Conservation (phyloP, 1,140 invertebrate genomes). For the Cryptotermes secundus region DNA sequence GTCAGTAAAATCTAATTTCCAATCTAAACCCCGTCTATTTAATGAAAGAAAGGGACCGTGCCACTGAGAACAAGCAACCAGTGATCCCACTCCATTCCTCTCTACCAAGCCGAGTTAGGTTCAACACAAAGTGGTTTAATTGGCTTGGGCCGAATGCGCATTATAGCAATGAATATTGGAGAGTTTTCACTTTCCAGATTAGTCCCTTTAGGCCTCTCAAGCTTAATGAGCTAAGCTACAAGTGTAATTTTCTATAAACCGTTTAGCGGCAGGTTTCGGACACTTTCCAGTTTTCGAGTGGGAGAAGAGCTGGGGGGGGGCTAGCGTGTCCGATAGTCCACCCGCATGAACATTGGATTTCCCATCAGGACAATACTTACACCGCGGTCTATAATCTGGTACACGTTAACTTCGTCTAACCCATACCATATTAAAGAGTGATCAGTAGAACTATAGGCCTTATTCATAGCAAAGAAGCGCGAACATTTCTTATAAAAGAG, state of each 20-base stretch:
- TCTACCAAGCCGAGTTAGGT: neutral
- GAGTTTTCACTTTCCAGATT: constrained; percentile 13
- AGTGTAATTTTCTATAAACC: neutral
- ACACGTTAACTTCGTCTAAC: neutral
- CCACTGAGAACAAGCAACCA: neutral
- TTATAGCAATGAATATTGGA: neutral
- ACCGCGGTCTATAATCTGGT: neutral
- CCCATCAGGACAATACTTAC: neutral
- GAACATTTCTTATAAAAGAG: too few species aligned
- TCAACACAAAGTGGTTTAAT: neutral
- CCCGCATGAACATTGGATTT: neutral
- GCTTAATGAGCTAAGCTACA: neutral
- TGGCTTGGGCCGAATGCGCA: neutral
- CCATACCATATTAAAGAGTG: too few species aligned
- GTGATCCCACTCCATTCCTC: neutral
- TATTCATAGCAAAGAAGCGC: too few species aligned
- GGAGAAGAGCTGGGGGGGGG: neutral
- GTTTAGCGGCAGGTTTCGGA: neutral
- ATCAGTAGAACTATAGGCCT: too few species aligned
- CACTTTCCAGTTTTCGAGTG: neutral
- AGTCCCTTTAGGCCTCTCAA: neutral
- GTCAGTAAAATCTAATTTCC: too few species aligned
- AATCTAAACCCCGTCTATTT: too few species aligned
- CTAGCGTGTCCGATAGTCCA: neutral
- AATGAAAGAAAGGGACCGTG: too few species aligned